Evolutionary conservation across 2,888 invertebrate genomes (phyloP).

Genomic region (Saturnia japonica): DNA sequence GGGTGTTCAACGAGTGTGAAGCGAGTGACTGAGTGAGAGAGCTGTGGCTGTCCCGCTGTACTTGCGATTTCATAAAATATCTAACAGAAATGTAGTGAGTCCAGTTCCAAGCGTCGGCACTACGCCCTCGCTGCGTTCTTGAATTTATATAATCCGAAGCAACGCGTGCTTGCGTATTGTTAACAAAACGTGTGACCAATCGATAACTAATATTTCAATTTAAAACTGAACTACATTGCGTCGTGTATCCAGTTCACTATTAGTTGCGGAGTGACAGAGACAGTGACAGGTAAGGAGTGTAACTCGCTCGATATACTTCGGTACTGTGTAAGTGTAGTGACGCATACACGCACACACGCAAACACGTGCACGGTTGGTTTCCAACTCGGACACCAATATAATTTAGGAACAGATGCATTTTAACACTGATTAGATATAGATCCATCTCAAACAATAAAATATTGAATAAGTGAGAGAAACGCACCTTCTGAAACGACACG

Average conservation of each 20-base stretch:
- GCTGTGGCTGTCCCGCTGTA: too few relatives aligned
- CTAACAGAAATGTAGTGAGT: too few relatives aligned
- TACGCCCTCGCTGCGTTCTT: background rate
- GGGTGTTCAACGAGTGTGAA: too few relatives aligned
- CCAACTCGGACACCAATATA: background rate
- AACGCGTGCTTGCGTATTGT: background rate
- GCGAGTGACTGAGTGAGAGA: too few relatives aligned
- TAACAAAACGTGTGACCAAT: background rate
- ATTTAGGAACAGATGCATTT: background rate
- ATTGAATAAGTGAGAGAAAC: background rate
- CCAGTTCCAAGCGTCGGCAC: background rate
- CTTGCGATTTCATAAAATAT: background rate
- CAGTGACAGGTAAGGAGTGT: too few relatives aligned
- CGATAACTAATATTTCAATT: background rate
- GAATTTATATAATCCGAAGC: background rate
- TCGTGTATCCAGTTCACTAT: background rate
- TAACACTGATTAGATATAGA: background rate
- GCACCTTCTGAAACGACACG: background rate
- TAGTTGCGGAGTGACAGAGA: too few relatives aligned
- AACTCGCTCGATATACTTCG: too few relatives aligned
- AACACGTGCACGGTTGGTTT: background rate
- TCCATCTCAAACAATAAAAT: background rate
- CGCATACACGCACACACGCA: too few relatives aligned
- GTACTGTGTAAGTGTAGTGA: too few relatives aligned
- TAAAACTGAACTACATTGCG: background rate